A percentile compares a stretch with the other conserved stretches of the same genome.
Evolutionary conservation across 2,888 invertebrate species (phyloP).

Genomic region (Epistrophe grossulariae): DNA sequence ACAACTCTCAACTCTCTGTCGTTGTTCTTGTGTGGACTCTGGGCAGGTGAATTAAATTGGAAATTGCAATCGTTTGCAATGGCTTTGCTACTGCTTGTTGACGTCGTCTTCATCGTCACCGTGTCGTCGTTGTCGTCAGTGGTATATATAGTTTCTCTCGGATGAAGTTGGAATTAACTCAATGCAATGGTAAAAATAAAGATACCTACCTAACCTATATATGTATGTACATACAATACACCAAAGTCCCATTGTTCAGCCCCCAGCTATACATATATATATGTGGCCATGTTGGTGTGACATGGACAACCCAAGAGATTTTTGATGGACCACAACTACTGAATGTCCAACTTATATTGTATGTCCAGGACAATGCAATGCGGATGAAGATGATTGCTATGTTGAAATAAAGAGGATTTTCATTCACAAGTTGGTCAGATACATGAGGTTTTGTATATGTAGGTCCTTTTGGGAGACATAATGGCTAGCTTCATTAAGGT

Average conservation of each 20-base stretch:
- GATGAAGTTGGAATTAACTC: slow-evolving; percentile 37
- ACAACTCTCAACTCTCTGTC: not conserved
- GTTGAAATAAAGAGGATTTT: slow-evolving; percentile 68
- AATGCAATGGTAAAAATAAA: slow-evolving; percentile 13
- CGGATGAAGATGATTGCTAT: slow-evolving; percentile 65
- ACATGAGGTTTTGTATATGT: slow-evolving; percentile 29
- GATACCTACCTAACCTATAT: not conserved
- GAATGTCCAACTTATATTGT: slow-evolving; percentile 66
- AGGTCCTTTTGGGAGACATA: slow-evolving; percentile 15
- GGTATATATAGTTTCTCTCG: not conserved
- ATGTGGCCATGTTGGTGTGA: slow-evolving; percentile 39
- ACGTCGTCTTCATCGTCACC: not conserved
- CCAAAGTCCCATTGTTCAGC: slow-evolving; percentile 2
- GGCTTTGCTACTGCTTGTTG: slow-evolving; percentile 29
- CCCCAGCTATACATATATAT: not conserved
- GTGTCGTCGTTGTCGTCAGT: not conserved
- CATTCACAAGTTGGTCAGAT: slow-evolving; percentile 46
- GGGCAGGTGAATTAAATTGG: slow-evolving; percentile 72
- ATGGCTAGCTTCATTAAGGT: not conserved
- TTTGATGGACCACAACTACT: slow-evolving; percentile 60
- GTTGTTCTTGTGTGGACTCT: not conserved
- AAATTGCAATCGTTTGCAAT: slow-evolving; percentile 67
- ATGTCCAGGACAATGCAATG: slow-evolving; percentile 57
- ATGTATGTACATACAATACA: not conserved
- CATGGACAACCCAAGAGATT: slow-evolving; percentile 50